Evolutionary conservation across 1,140 invertebrate species (phyloP), one percentile per base, ranked within the genome.

Genomic region (Lepeophtheirus salmonis): DNA sequence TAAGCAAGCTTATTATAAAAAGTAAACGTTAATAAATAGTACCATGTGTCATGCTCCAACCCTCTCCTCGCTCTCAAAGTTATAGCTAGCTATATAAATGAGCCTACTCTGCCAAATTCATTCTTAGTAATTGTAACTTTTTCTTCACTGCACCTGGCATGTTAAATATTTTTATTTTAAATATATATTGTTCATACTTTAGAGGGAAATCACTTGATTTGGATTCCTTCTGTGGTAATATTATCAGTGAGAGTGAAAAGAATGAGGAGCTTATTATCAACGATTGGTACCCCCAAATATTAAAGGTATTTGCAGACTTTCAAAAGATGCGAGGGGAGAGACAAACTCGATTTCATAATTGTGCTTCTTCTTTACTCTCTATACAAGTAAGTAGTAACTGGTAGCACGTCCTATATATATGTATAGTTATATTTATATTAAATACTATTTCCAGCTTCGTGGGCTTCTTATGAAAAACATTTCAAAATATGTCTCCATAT

Each of bases 241-340:
- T 60, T 13, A 60, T 60, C 2, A 61, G 59, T 41, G 59, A 61
- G 25, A 24, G 59, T 21, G 57, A 61, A 21, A 61, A 61, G 24
- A 61, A 52, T 14, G 59, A 61, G 21, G 59, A 61, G 16, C 54
- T 22, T 24, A 10, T 61, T 1, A 54, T 61, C 16, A 61, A 16
- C 49, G 14, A 17, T 16, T 61, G 59, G 59, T 61, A 55, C 25
- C 59, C 50, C 6, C 14, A 54, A 14, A 21, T 61, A 10, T 25
- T 48, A 2, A 17, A 6, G 13, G 59, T 61, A 1, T 61, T 61
- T 18, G 12, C 23, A 2, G 21, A 61, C 23, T 41, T 41, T 22
- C n/a, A 18, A 53, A 21, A 21, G 50, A 55, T 25, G 22, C 18
- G 1, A 25, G 57, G 57, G 26, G 49, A 60, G 10, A 18, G 53